Base-by-base conservation (phyloP, 2,797 vertebrate species). In the Gastrophryne carolinensis region DNA sequence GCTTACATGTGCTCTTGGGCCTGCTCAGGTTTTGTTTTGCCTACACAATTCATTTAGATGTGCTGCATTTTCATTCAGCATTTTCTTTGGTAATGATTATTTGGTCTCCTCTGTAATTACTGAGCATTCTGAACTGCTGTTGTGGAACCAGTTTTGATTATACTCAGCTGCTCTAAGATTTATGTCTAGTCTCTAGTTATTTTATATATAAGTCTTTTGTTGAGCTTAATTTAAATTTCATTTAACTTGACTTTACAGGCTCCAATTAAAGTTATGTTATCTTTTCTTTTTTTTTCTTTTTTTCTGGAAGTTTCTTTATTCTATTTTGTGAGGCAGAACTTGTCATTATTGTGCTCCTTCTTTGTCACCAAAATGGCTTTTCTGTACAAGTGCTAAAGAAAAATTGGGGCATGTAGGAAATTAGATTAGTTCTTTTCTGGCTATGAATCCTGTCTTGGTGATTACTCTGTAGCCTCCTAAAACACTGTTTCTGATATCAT, bases 401-500 rank as follows among this genome's bases (percentile, higher is more conserved):
- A 78, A 41, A 57, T 53, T 37, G 61, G 75, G 39, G 68, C 61
- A 78, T 64, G 69, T 52, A 65, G 34, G 52, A 78, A 78, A 78
- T 78, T 78, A 78, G 68, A 72, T 78, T 71, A 52, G 32, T 21
- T 72, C 66, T 68, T 57, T 77, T 63, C 68, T 66, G 62, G 62
- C 75, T 66, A 72, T 78, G 61, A 72, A 78, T 78, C 68, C 60
- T 78, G 64, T 53, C 75, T 60, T 78, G 52, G 68, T 60, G 75
- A 78, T 78, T 78, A 78, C 75, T 72, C 68, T 54, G 62, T 61
- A 66, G 68, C 53, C 68, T 72, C 53, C 68, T 72, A 78, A 78
- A 78, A 78, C 61, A 78, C 75, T 50, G 69, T 65, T 72, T 72
- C 68, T 72, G 68, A 78, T 78, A 78, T 78, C 75, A 71, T 66